These are phyloP conservation scores for Achatina immaculata DNA, from an alignment of 1,140 invertebrate genomes.

Conservation along the genomic window DNA sequence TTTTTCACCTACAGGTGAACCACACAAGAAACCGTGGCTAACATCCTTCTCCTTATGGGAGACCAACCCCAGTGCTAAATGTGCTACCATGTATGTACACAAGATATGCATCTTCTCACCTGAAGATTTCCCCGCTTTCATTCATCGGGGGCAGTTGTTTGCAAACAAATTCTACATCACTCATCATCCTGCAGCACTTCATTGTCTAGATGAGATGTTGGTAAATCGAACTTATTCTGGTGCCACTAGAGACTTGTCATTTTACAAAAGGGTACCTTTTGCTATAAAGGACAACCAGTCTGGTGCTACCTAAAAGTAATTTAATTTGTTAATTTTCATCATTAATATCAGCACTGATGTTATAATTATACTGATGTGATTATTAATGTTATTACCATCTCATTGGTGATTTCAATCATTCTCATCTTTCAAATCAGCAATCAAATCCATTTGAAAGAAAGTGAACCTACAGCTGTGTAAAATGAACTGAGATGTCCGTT, in stretches of 20 bases:
- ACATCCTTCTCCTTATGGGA: slow-evolving; percentile 57
- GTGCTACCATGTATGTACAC: slow-evolving; percentile 46
- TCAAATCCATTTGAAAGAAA: too few relatives aligned
- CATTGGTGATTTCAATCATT: too few relatives aligned
- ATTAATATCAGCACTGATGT: background rate
- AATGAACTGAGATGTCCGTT: too few relatives aligned
- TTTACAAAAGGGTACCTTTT: slow-evolving; percentile 54
- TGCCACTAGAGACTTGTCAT: slow-evolving; percentile 46
- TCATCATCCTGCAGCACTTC: slow-evolving; percentile 58
- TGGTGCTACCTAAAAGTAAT: background rate
- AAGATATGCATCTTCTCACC: slow-evolving; percentile 64
- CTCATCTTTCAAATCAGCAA: too few relatives aligned
- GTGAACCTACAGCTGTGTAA: too few relatives aligned
- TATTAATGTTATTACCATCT: background rate
- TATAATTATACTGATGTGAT: background rate
- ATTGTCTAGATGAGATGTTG: slow-evolving; percentile 66
- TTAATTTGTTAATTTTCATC: background rate
- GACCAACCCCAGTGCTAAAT: slow-evolving; percentile 14
- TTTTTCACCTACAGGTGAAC: slow-evolving; percentile 50
- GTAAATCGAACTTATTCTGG: slow-evolving; percentile 44
- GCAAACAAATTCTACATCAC: slow-evolving; percentile 66
- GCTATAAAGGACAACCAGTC: background rate
- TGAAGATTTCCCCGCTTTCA: slow-evolving; percentile 57
- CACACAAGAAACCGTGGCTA: slow-evolving; percentile 59
- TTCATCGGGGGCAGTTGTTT: slow-evolving; percentile 58